Evolutionary conservation across 2,888 invertebrate genomes (phyloP), one percentile per base, ranked within the genome.

Genomic region (Pinctada fucata): DNA sequence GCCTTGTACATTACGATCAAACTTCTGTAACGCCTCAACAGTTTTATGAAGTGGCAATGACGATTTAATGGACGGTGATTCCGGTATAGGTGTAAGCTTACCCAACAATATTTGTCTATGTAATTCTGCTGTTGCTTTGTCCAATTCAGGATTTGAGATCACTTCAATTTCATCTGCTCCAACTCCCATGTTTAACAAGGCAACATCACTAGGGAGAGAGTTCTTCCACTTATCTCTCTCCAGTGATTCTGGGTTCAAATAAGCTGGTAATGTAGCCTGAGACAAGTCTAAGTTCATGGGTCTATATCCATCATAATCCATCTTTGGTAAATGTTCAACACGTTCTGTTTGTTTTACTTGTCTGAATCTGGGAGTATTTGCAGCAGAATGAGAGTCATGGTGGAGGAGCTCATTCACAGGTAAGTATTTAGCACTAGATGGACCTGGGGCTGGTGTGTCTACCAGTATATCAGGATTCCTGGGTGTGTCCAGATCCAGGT

Each of bases 211-310:
- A 45, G 67, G 72, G n/a, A 49, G 5, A 16, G 72, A 67, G 65
- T 49, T 64, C n/a, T 64, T 65, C 13, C 51, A 58, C 51, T 58
- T 72, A 65, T 76, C 69, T 16, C 64, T 70, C 8, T 63, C 71
- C 31, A 63, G 52, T 49, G 52, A 65, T 58, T 72, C 63, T 6
- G 65, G 48, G 31, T 68, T 51, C 45, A 78, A 74, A 31, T 64
- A 52, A 52, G 72, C 31, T 31, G 75, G 70, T 13, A 80, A 68
- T n/a, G 77, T 76, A 47, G 79, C 68, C 70, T 87, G 87, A 49
- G 88, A 87, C 83, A 88, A 84, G 71, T 90, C 88, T 8, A 89
- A 78, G 79, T 90, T 89, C 88, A 89, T 88, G 2, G 87, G 88
- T 67, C 86, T 85, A 78, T 85, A 88, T 0, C 87, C 87, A 81